Conservation (phyloP, 2,797 vertebrate genomes). For the Ctenopoma multispine region DNA sequence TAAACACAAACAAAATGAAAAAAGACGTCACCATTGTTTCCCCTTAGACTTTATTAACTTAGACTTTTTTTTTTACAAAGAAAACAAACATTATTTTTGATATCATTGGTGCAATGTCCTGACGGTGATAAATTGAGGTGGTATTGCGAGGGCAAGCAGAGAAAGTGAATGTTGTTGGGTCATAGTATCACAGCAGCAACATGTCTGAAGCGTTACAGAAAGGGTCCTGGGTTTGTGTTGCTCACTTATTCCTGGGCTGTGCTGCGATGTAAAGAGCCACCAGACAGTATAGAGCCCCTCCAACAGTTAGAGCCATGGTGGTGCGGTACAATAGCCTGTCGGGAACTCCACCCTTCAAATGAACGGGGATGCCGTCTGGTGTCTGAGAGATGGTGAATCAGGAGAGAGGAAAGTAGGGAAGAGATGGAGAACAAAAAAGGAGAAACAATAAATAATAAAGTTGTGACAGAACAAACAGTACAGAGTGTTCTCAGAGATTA, state of each 20-base stretch:
- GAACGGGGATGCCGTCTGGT: constrained; percentile 89
- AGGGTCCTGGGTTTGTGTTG: constrained; percentile 3
- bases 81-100: constrained; percentile 38
- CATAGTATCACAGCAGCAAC: constrained; percentile 8
- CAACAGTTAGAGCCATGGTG: constrained; percentile 95
- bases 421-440: not conserved
- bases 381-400: constrained; percentile 75
- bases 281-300: constrained; percentile 92
- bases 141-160: constrained; percentile 15
- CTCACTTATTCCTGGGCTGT: constrained; percentile 85
- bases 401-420: not conserved
- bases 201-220: constrained; percentile 17
- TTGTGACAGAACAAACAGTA: not conserved
- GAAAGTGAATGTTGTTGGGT: constrained; percentile 29
- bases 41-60: constrained; percentile 69
- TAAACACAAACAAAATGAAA: not conserved
- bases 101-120: constrained; percentile 28
- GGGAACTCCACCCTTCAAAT: constrained; percentile 92
- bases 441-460: rapidly evolving
- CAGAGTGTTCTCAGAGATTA: no score
- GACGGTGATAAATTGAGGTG: constrained; percentile 32
- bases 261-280: constrained; percentile 93
- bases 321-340: constrained; percentile 96
- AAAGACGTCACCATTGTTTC: constrained; percentile 24
- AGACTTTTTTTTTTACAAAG: constrained; percentile 50